phyloP scores from a whole-genome alignment of 2,113 vertebrate genomes.

The Coracopsis vasa region DNA sequence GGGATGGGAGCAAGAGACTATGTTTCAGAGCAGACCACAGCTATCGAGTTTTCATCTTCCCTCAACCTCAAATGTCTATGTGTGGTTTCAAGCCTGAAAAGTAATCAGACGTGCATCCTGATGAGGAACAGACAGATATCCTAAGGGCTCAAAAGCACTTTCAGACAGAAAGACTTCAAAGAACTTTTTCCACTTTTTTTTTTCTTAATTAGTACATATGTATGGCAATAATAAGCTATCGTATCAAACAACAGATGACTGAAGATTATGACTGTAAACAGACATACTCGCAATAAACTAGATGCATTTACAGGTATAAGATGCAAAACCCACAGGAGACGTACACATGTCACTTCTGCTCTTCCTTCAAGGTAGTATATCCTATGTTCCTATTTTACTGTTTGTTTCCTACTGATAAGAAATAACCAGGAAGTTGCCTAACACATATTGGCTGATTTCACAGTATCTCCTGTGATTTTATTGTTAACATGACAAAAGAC shows the following conservation, averaged over 20 bases:
- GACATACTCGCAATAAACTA: neutral
- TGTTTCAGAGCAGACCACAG: neutral
- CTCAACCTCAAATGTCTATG: neutral
- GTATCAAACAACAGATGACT: neutral
- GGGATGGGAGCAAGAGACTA: neutral
- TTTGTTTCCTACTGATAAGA: neutral
- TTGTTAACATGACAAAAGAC: neutral
- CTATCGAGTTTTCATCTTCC: neutral
- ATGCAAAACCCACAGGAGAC: neutral
- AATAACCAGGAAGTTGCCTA: neutral
- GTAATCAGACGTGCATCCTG: neutral
- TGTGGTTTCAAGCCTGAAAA: neutral
- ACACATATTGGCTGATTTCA: neutral
- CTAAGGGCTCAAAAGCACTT: neutral
- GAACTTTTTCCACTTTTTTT: neutral
- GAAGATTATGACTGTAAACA: neutral
- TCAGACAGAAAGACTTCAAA: neutral
- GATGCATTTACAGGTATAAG: neutral
- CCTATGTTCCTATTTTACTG: neutral
- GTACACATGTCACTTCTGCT: neutral
- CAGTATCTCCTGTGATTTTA: neutral
- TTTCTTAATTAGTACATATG: neutral
- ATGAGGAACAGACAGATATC: neutral
- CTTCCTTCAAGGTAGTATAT: neutral
- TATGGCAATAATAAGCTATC: neutral